Conservation (phyloP, 1,140 invertebrate species). For the Ditylenchus dipsaci region DNA sequence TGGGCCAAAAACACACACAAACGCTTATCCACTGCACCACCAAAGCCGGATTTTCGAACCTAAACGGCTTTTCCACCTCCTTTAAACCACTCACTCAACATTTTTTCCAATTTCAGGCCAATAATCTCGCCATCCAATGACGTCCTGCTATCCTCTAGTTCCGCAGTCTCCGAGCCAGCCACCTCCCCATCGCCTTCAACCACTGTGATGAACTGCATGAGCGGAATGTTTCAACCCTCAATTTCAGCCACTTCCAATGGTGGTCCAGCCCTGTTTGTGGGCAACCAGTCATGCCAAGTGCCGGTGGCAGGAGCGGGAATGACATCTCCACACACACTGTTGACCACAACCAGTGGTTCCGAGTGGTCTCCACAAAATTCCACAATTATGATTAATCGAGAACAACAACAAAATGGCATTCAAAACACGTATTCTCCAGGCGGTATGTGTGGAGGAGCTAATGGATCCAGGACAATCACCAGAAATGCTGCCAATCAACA, state of each 20-base stretch:
- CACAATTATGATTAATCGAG: neutral
- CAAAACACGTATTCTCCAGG: neutral
- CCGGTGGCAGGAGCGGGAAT: neutral
- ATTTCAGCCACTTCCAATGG: neutral
- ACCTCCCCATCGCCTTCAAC: neutral
- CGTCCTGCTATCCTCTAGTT: slow-evolving; percentile 8
- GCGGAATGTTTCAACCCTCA: neutral
- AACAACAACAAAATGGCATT: neutral
- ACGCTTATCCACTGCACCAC: too few relatives aligned
- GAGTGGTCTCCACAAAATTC: neutral
- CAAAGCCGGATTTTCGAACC: too few relatives aligned
- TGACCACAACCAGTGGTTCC: neutral
- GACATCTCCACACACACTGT: neutral
- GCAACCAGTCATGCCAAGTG: neutral
- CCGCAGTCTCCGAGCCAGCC: slow-evolving; percentile 3
- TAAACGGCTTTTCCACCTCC: too few relatives aligned
- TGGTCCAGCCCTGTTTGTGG: neutral
- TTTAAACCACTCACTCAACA: too few relatives aligned
- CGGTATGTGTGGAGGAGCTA: neutral
- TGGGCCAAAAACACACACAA: too few relatives aligned
- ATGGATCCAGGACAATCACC: too few relatives aligned
- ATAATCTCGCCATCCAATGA: slow-evolving; percentile 7
- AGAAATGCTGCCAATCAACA: neutral
- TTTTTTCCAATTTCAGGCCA: neutral
- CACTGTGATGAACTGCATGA: neutral